Evolutionary conservation across 1,140 invertebrate species (phyloP), one percentile per base, ranked within the genome.

Genomic region (Nasonia vitripennis): DNA sequence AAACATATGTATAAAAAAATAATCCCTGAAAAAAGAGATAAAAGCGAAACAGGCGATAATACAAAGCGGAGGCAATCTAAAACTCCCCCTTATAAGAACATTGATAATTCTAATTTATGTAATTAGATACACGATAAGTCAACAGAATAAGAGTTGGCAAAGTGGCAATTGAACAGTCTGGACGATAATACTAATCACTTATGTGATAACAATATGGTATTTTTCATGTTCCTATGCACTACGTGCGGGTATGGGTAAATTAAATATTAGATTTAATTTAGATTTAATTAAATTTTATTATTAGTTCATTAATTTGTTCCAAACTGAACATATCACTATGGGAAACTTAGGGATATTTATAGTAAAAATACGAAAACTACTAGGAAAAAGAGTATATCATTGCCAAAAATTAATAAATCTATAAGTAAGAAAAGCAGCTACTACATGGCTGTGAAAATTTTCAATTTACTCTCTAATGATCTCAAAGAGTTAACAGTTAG

Each of bases 101-200:
- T 71, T 62, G 27, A 82, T 74, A 82, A 74, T 12, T 37, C 48
- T 74, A 82, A 83, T 77, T 77, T 41, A 77, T 45, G 73, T 7
- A 62, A 83, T 45, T 77, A 83, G 55, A 77, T 83, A 83, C 27
- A 68, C 37, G 37, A 67, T 37, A 74, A 23, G 48, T 82, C 48
- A 62, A 37, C 70, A 45, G 74, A 82, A 67, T 71, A 77, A 68
- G n/a, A 77, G n/a, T 68, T 70, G 23, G 11, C 34, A 83, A 75
- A 23, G 23, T 41, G 9, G 45, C 17, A 75, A 45, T 45, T 82
- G 48, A 55, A 55, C 62, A 68, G 51, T 85, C 78, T 83, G 41
- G 34, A 6, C 12, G 79, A 84, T 78, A 79, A 82, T 79, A 51
- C 73, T 85, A 81, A 81, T 82, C 70, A 2, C 34, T 41, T 1